phyloP scores from a whole-genome alignment of 1,140 invertebrate genomes.

The Hypsibius dujardini region DNA sequence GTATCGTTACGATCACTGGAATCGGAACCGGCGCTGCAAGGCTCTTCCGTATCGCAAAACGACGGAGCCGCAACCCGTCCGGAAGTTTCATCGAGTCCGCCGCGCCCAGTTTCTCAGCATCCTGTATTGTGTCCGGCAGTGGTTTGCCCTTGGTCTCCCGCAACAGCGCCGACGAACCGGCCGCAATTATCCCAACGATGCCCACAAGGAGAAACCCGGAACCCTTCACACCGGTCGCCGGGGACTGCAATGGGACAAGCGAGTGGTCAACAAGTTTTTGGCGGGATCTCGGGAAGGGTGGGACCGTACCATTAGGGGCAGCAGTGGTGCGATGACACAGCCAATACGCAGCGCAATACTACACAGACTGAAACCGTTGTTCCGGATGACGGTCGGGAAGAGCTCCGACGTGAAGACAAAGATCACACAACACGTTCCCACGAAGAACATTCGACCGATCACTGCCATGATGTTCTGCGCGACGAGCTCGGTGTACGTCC shows the following conservation, averaged over 20 bases:
- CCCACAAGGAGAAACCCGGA: conserved; percentile 18
- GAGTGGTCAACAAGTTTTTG: too few relatives aligned
- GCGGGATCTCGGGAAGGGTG: too few relatives aligned
- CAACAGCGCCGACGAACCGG: conserved; percentile 22
- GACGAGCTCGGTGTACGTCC: neutral
- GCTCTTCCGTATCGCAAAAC: too few relatives aligned
- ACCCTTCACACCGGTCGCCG: neutral
- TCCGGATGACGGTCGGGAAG: conserved; percentile 36
- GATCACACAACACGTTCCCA: conserved; percentile 28
- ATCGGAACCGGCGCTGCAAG: too few relatives aligned
- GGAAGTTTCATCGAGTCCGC: neutral
- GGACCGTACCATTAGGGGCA: conserved; percentile 7
- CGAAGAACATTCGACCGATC: neutral
- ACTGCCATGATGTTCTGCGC: conserved; percentile 22
- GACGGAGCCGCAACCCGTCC: too few relatives aligned
- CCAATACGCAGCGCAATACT: conserved; percentile 30
- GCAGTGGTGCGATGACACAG: conserved; percentile 26
- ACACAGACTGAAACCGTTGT: conserved; percentile 36
- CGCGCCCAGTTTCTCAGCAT: conserved; percentile 23
- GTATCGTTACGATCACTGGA: too few relatives aligned
- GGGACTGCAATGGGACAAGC: neutral
- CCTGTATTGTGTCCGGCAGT: conserved; percentile 27
- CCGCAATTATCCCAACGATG: conserved; percentile 24
- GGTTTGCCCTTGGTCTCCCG: conserved; percentile 27
- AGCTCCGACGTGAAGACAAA: conserved; percentile 35